A percentile compares a stretch with the other conserved stretches of the same genome.
phyloP scores from a whole-genome alignment of 1,140 invertebrate species.

The Vanessa atalanta region DNA sequence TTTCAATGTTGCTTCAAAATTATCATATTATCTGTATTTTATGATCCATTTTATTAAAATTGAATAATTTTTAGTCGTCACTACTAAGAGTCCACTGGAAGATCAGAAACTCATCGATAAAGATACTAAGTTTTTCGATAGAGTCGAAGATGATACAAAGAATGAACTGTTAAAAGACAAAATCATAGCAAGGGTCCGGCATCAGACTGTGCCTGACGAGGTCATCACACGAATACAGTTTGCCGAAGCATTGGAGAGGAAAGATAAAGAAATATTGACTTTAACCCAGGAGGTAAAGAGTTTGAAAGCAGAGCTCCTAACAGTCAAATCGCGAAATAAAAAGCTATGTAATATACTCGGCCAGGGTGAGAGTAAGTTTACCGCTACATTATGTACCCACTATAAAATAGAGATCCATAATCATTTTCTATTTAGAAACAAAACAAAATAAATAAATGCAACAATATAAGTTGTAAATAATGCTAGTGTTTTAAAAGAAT shows the following conservation, averaged over 20 bases:
- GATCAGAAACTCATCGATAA: conserved; percentile 52
- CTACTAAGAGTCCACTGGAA: conserved; percentile 43
- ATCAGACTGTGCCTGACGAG: conserved; percentile 77
- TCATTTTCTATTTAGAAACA: no score
- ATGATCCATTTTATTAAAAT: no score
- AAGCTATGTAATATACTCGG: conserved; percentile 88
- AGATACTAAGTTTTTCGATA: conserved; percentile 84
- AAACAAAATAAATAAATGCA: no score
- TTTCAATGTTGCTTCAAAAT: no score
- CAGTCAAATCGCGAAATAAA: conserved; percentile 89
- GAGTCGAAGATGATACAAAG: conserved; percentile 84
- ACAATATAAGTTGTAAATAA: no score
- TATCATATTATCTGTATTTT: no score
- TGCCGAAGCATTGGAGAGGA: conserved; percentile 84
- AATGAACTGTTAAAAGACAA: conserved; percentile 85
- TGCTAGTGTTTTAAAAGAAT: no score
- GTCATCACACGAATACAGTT: conserved; percentile 82
- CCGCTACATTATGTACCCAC: background rate
- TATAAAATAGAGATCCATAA: background rate
- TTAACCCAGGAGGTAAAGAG: conserved; percentile 83
- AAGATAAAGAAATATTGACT: conserved; percentile 83
- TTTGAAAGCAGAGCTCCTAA: conserved; percentile 85
- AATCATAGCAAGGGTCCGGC: conserved; percentile 80
- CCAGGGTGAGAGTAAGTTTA: conserved; percentile 88
- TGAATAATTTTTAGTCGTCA: conserved; percentile 43